Evolutionary conservation across 2,113 vertebrate genomes (phyloP).

Genomic region (Rhizomys pruinosus): DNA sequence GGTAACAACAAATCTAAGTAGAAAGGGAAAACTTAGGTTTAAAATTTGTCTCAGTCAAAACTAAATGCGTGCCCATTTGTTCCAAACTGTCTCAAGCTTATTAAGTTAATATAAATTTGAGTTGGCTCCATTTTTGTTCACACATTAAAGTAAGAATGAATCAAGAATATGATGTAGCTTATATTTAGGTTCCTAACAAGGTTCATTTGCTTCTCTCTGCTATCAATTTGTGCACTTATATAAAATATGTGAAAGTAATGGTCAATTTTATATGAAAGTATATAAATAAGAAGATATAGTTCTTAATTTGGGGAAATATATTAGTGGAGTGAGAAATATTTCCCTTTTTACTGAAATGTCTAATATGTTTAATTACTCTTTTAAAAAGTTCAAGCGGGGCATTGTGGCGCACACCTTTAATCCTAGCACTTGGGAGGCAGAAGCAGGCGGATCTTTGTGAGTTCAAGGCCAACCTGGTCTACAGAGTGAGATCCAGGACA

Average conservation of each 20-base stretch:
- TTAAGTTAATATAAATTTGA: conserved; percentile 74
- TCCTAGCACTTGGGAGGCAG: too few relatives aligned
- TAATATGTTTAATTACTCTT: not conserved
- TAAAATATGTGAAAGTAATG: conserved; percentile 47
- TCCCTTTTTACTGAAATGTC: not conserved
- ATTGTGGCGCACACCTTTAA: too few relatives aligned
- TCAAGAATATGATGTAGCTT: conserved; percentile 67
- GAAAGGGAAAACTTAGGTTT: conserved; percentile 82
- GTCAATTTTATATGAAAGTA: conserved; percentile 40
- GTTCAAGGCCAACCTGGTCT: too few relatives aligned
- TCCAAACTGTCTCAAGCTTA: conserved; percentile 59
- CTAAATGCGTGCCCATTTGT: conserved; percentile 51
- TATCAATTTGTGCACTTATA: conserved; percentile 18
- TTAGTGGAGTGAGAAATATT: not conserved
- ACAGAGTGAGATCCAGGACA: too few relatives aligned
- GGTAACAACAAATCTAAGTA: conserved; percentile 81
- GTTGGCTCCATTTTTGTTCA: conserved; percentile 66
- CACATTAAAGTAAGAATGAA: conserved; percentile 64
- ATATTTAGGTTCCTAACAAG: conserved; percentile 74
- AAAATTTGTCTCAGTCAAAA: conserved; percentile 81
- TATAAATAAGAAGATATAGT: conserved; percentile 27
- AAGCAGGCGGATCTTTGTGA: too few relatives aligned
- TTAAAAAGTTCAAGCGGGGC: not conserved
- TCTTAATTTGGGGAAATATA: not conserved
- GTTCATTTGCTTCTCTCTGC: not conserved